Percentiles rank a stretch among this genome's conserved stretches.
Evolutionary conservation across 1,140 invertebrate species (phyloP).

Genomic region (Saccostrea glomerata): DNA sequence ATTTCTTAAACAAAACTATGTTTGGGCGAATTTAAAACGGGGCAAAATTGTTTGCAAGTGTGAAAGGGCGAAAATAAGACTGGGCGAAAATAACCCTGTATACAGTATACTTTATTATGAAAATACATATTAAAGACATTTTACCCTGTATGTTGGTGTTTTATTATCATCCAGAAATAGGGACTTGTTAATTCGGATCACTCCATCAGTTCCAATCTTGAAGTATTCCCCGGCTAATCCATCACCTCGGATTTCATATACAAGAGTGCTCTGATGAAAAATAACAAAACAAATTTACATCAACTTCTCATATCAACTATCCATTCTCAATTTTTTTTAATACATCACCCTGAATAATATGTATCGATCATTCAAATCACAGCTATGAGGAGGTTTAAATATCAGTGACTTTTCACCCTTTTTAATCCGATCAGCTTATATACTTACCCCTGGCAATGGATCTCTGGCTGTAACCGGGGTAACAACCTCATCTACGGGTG

Average conservation of each 20-base stretch:
- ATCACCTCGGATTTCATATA: slow-evolving; percentile 63
- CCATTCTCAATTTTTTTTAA: too few species aligned
- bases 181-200: slow-evolving; percentile 54
- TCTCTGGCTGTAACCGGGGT: slow-evolving; percentile 55
- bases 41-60: too few species aligned
- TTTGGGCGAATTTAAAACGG: too few species aligned
- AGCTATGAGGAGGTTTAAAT: too few species aligned
- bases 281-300: background rate
- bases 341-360: too few species aligned
- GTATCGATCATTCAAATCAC: too few species aligned
- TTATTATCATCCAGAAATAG: slow-evolving; percentile 52
- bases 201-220: slow-evolving; percentile 46
- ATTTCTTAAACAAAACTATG: too few species aligned
- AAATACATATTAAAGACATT: background rate
- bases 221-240: slow-evolving; percentile 59
- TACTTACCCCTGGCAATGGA: slow-evolving; percentile 58
- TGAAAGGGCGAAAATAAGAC: too few species aligned
- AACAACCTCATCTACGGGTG: slow-evolving; percentile 47
- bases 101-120: too few species aligned
- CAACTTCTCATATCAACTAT: too few species aligned
- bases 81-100: too few species aligned
- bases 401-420: too few species aligned
- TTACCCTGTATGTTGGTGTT: slow-evolving; percentile 58
- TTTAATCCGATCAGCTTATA: background rate
- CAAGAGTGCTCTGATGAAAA: slow-evolving; percentile 53